Percentiles rank a stretch among this genome's conserved stretches.
These are phyloP conservation scores for Episyrphus balteatus DNA, from an alignment of 1,140 invertebrate species.

Conservation along the genomic window DNA sequence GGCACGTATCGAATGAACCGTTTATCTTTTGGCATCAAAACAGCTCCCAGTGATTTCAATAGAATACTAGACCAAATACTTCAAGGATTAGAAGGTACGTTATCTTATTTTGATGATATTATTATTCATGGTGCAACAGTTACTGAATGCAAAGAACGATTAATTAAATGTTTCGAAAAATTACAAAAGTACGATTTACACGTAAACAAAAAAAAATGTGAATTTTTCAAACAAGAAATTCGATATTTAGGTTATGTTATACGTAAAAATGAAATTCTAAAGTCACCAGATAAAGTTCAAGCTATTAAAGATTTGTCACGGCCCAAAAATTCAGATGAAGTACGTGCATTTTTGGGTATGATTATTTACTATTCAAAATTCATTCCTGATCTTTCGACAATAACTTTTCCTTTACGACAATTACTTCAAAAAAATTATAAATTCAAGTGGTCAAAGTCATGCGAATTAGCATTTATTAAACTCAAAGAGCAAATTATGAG, in stretches of 20 bases:
- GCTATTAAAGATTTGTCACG: conserved; percentile 9
- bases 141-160: conserved; percentile 2
- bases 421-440: conserved; percentile 11
- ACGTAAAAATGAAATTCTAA: conserved; percentile 3
- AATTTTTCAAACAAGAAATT: conserved; percentile 26
- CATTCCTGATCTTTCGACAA: conserved; percentile 10
- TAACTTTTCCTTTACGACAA: conserved; percentile 11
- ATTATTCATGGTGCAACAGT: conserved; percentile 11
- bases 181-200: conserved; percentile 23
- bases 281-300: conserved; percentile 9
- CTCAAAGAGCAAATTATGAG: conserved; percentile 15
- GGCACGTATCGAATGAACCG: conserved; percentile 27
- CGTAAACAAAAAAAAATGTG: conserved; percentile 36
- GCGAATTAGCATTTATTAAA: conserved; percentile 7
- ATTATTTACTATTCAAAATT: conserved; percentile 24
- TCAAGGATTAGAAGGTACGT: conserved; percentile 8
- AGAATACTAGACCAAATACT: conserved; percentile 14
- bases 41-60: conserved; percentile 27
- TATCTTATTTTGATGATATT: conserved; percentile 14
- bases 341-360: conserved; percentile 10
- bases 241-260: conserved; percentile 3
- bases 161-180: conserved; percentile 3
- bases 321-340: conserved; percentile 1
- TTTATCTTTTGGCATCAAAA: conserved; percentile 26
- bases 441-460: conserved; percentile 12